A percentile compares a stretch with the other conserved stretches of the same genome.
These are phyloP conservation scores for Epinephelus coioides DNA, from an alignment of 2,797 vertebrate genomes.

Conservation along the genomic window DNA sequence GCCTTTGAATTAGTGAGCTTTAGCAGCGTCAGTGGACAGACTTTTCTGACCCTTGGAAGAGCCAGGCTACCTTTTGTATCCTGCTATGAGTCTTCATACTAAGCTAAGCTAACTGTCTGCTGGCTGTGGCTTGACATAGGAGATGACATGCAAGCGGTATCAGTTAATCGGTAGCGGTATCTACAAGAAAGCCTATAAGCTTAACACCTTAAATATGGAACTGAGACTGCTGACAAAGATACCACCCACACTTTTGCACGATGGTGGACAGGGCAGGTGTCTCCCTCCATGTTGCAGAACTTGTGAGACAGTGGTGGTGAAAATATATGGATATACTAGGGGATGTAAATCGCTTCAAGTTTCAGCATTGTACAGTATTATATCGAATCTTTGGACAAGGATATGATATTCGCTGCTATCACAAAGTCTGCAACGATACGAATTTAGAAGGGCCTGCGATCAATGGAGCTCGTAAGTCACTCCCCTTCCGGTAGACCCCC, in stretches of 20 bases:
- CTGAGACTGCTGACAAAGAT: neutral
- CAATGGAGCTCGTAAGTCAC: too few relatives aligned
- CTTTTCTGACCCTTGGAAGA: neutral
- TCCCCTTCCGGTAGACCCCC: too few relatives aligned
- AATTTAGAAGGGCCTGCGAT: too few relatives aligned
- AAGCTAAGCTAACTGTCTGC: neutral
- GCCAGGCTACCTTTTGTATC: neutral
- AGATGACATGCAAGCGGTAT: neutral
- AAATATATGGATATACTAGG: too few relatives aligned
- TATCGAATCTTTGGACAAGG: too few relatives aligned
- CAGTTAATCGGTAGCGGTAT: neutral
- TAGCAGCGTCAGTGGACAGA: neutral
- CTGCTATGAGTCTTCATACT: neutral
- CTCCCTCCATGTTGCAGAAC: too few relatives aligned
- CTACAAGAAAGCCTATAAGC: neutral
- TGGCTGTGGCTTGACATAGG: neutral
- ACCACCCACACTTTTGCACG: conserved; percentile 29
- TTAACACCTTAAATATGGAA: neutral
- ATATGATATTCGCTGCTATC: too few relatives aligned
- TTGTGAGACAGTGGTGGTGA: too few relatives aligned
- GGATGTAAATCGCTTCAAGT: too few relatives aligned
- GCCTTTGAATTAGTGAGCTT: neutral
- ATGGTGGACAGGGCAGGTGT: neutral
- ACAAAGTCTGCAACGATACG: too few relatives aligned
- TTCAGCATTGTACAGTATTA: too few relatives aligned